Conservation (phyloP, 2,888 invertebrate genomes). For the Acrobasis suavella region DNA sequence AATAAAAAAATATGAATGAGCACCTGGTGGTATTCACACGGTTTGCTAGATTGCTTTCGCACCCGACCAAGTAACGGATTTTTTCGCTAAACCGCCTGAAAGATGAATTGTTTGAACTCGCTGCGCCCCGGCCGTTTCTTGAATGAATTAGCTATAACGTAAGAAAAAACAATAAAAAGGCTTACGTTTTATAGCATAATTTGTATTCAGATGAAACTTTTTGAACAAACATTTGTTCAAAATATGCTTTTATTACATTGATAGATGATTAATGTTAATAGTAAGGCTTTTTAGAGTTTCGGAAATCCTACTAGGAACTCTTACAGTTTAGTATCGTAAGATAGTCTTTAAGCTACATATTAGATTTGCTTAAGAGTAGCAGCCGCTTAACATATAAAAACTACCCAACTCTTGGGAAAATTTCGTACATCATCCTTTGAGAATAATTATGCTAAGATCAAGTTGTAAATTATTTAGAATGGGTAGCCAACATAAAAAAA, state of each 20-base stretch:
- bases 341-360: no score
- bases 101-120: slow-evolving; percentile 52
- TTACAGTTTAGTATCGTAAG: no score
- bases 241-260: background rate
- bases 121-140: slow-evolving; percentile 35
- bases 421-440: no score
- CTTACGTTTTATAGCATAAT: slow-evolving; percentile 17
- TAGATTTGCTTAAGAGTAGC: no score
- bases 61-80: slow-evolving; percentile 52
- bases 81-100: slow-evolving; percentile 46
- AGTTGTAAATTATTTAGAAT: no score
- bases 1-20: slow-evolving; percentile 51
- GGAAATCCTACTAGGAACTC: no score
- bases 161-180: slow-evolving; percentile 17
- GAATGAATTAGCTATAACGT: slow-evolving; percentile 23
- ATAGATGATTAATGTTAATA: no score
- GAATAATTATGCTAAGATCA: no score
- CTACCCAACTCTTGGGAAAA: no score
- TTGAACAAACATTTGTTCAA: slow-evolving; percentile 4
- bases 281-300: no score
- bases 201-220: slow-evolving; percentile 13
- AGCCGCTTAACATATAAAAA: no score
- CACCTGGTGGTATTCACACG: slow-evolving; percentile 66
- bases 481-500: no score
- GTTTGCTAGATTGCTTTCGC: slow-evolving; percentile 61